Base-by-base conservation (phyloP, 2,113 vertebrate genomes). In the Rhinoderma darwinii region DNA sequence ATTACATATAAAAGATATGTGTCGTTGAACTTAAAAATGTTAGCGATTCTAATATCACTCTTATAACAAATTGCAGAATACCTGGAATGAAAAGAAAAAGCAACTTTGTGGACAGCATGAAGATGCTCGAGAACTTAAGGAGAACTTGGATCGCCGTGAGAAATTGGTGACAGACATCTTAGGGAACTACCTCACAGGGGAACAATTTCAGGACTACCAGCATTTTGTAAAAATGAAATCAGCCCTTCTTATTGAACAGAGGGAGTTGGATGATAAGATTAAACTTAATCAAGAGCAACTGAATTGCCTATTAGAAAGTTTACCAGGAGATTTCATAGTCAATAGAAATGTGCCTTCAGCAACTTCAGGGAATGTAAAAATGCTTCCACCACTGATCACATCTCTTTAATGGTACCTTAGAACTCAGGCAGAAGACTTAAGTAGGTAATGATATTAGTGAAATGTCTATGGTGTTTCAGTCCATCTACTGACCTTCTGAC, bases 51-150 rank as follows among this genome's bases (percentile, higher is more conserved):
- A 44, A 76, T 76, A 8, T 12, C 0, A 47, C 30, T 84, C 4
- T 84, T 85, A 44, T 88, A 82, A 73, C 4, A 51, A 83, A 25
- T n/a, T 76, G 43, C 93, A 99, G 98, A 96, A 93, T 10, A 95
- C 94, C 0, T 95, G 99, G 86, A 93, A 90, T 0, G 95, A 96
- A 93, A 99, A 99, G 88, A 95, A 93, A 85, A 95, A 93, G 56
- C 91, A 96, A 91, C 94, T 99, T 88, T 93, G 96, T 4, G 92
- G 95, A 74, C 98, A 99, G 93, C 97, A 97, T 0, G 96, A 99
- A 83, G 98, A 99, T 0, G 98, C 98, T 15, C 91, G 95, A 6
- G 98, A 99, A 88, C 95, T 99, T 77, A 99, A 99, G 95, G 97
- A 99, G 90, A 99, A 99, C 91, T 91, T 99, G 41, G 98, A 99